phyloP scores from a whole-genome alignment of 2,888 invertebrate species.

The Sarcophaga caerulescens region DNA sequence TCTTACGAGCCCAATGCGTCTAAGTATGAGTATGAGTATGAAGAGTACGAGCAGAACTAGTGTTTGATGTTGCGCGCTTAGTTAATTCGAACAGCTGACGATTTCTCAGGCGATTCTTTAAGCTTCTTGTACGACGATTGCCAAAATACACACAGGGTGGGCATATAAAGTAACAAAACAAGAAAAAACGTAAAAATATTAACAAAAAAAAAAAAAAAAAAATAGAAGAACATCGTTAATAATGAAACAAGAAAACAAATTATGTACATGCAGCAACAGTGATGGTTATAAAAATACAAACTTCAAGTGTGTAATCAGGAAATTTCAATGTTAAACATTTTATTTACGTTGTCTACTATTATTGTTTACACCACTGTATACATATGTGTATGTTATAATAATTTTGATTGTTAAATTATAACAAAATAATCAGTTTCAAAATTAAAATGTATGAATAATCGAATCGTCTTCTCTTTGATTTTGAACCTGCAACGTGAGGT shows the following conservation, averaged over 20 bases:
- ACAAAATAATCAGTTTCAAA: constrained; percentile 45
- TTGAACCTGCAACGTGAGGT: constrained; percentile 67
- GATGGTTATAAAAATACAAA: too few species aligned
- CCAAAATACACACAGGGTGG: background rate
- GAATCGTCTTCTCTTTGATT: constrained; percentile 49
- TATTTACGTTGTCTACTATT: too few species aligned
- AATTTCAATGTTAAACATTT: too few species aligned
- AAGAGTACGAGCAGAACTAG: constrained; percentile 37
- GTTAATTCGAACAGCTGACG: constrained; percentile 62
- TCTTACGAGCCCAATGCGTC: constrained; percentile 47
- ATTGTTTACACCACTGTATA: background rate
- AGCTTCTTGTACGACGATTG: constrained; percentile 41
- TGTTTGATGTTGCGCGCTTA: constrained; percentile 64
- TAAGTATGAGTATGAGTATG: constrained; percentile 24
- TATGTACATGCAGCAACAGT: constrained; percentile 14
- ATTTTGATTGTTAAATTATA: constrained; percentile 4
- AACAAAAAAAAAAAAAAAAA: constrained; percentile 8
- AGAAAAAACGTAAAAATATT: constrained; percentile 8
- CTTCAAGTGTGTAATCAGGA: too few species aligned
- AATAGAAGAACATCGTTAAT: constrained; percentile 31
- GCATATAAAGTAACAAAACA: background rate
- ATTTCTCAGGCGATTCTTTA: constrained; percentile 61
- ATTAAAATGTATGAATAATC: constrained; percentile 48
- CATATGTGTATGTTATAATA: background rate
- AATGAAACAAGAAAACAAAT: constrained; percentile 19